Evolutionary conservation across 2,888 invertebrate species (phyloP).

Genomic region (Acronicta aceris): DNA sequence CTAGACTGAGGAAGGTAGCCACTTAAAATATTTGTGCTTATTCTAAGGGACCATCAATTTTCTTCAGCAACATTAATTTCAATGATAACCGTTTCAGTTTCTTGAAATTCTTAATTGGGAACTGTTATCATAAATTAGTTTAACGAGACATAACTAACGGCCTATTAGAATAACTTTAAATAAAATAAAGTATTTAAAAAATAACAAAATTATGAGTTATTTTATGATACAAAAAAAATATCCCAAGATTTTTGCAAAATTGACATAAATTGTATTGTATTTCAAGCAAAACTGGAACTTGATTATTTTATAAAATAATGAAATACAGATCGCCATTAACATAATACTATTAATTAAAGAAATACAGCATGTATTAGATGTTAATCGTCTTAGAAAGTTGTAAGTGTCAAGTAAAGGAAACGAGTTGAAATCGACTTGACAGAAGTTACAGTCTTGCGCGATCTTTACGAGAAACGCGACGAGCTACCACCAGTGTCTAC

Average conservation of each 20-base stretch:
- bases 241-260: background rate
- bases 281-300: no score
- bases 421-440: slow-evolving; percentile 31
- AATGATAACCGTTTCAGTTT: background rate
- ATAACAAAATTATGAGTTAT: no score
- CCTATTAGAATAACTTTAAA: no score
- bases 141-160: no score
- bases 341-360: slow-evolving; percentile 35
- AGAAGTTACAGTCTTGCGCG: slow-evolving; percentile 19
- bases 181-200: no score
- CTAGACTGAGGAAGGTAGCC: background rate
- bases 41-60: background rate
- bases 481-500: background rate
- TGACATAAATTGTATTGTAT: no score
- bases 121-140: no score
- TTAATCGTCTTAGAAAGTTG: slow-evolving; percentile 41
- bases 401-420: slow-evolving; percentile 39
- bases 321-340: slow-evolving; percentile 18
- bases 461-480: slow-evolving; percentile 29
- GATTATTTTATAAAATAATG: background rate
- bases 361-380: slow-evolving; percentile 41
- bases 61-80: slow-evolving; percentile 1
- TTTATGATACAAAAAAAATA: no score
- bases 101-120: no score
- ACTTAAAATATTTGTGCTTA: background rate